Base-by-base conservation (phyloP, 23 tunicate species). In the Halocynthia roretzi region DNA sequence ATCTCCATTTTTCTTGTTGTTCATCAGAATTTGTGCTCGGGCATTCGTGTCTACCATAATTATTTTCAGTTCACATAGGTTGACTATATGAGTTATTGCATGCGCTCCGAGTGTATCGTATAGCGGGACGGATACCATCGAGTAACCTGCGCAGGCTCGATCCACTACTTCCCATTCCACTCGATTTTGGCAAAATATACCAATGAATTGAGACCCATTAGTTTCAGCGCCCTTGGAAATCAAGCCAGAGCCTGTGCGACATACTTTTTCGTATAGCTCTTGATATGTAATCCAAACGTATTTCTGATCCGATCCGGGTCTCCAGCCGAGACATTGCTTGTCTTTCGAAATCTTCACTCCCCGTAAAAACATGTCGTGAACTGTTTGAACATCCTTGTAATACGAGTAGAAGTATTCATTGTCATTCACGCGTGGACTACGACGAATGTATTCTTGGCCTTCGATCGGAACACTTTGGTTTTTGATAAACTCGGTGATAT, bases 251-350 rank as follows among this genome's bases (percentile, higher is more conserved):
- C 86, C 86, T 12, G 76, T 40, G 10, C 31, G 18, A 53, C 75
- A 52, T 19, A 31, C 53, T 51, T 44, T 67, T 31, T 80, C 75
- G 20, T 62, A 80, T 10, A 80, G 40, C 61, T 80, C 51, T 62
- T 20, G 61, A 67, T 53, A 80, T 4, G 92, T 78, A 44, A 92
- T 60, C 98, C 98, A 92, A 44, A 62, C 9, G 69, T 72, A 92
- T 40, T 87, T 85, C 15, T 68, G 55, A 12, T 50, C 72, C 4
- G 87, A 76, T 8, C 48, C 53, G 15, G 98, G 92, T 57, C 98
- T 64, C 82, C 84, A 82, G 5, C 98, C 98, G 7, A 82, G 52
- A 52, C 98, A 92, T 20, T 82, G 92, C 6, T 84, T 85, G 22
- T 69, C 76, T 19, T 86, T 87, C 83, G 78, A 51, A 49, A 81